These are phyloP conservation scores for Suncus etruscus DNA, from an alignment of 2,113 vertebrate species.

Conservation along the genomic window DNA sequence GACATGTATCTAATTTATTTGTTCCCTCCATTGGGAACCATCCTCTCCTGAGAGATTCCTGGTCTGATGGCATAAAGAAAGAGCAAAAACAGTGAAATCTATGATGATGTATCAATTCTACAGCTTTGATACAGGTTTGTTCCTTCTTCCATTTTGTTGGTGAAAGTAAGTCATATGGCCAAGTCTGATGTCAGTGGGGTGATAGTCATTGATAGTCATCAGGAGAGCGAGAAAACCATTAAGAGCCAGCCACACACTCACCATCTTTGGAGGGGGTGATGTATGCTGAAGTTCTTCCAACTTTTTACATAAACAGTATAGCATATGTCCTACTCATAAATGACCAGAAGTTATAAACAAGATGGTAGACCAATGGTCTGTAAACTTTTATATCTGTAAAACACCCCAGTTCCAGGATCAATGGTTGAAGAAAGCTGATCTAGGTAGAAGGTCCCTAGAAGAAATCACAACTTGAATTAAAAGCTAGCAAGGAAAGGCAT, in stretches of 20 bases:
- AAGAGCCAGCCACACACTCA: background rate
- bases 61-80: background rate
- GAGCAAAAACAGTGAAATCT: background rate
- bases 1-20: background rate
- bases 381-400: too few species aligned
- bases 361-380: too few species aligned
- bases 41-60: background rate
- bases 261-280: background rate
- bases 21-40: too few species aligned
- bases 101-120: background rate
- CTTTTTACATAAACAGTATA: too few species aligned
- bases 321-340: too few species aligned
- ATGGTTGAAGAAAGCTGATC: background rate
- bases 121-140: background rate
- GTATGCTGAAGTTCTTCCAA: too few species aligned
- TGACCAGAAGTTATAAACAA: too few species aligned
- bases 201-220: background rate
- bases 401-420: background rate
- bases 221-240: background rate
- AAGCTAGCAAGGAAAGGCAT: background rate
- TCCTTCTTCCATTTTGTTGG: slow-evolving; percentile 5
- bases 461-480: background rate
- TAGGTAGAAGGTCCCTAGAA: background rate
- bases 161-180: background rate
- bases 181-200: background rate